Percentiles rank a stretch among this genome's conserved stretches.
These are phyloP conservation scores for Trachelus tabidus DNA, from an alignment of 2,888 invertebrate genomes.

Conservation along the genomic window DNA sequence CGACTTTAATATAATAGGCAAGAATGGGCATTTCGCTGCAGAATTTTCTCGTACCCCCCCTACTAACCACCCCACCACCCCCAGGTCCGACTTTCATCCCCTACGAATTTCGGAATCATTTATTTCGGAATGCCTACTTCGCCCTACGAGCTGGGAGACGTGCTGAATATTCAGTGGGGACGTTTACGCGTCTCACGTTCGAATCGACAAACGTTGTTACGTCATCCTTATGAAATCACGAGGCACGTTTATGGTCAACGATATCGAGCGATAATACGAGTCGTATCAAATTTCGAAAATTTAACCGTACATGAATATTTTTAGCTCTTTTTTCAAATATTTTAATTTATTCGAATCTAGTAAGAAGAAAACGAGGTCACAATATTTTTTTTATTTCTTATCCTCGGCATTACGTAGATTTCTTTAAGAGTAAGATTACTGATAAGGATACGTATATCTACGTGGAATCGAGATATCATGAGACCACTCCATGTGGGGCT, in stretches of 20 bases:
- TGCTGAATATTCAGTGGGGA: background rate
- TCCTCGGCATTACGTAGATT: background rate
- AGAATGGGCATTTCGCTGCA: background rate
- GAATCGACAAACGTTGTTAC: background rate
- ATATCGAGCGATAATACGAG: background rate
- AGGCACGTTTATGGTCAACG: background rate
- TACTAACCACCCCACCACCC: too few relatives aligned
- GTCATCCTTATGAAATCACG: background rate
- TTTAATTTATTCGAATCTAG: background rate
- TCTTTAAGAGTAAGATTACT: background rate
- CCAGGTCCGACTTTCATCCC: background rate
- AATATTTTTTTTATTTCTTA: background rate
- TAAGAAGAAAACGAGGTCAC: background rate
- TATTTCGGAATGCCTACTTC: conserved; percentile 1
- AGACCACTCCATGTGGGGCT: background rate
- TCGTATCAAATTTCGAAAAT: background rate
- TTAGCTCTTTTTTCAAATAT: too few relatives aligned
- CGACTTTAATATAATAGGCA: background rate
- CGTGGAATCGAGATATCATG: background rate
- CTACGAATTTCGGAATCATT: background rate
- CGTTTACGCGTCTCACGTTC: background rate
- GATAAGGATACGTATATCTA: background rate
- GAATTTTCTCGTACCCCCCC: background rate
- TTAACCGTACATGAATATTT: too few relatives aligned
- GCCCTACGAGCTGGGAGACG: background rate